Evolutionary conservation across 2,113 vertebrate genomes (phyloP).

Genomic region (Hystrix cristata): DNA sequence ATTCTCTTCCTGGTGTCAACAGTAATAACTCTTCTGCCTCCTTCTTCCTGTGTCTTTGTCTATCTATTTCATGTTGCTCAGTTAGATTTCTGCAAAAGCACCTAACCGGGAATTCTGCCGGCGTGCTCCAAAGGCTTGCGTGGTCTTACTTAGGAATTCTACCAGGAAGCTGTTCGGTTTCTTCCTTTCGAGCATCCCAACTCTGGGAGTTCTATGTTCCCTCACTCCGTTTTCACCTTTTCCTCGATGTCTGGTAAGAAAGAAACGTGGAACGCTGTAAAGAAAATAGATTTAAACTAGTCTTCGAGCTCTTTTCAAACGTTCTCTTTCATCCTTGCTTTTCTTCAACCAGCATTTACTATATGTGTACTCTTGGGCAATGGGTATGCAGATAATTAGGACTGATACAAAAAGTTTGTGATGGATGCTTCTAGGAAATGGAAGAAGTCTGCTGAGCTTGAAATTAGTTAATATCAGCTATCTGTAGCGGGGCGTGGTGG

Average conservation of each 20-base stretch:
- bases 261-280: background rate
- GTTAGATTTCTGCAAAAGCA: background rate
- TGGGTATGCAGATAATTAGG: background rate
- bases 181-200: background rate
- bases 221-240: background rate
- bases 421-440: background rate
- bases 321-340: background rate
- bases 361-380: background rate
- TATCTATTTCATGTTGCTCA: background rate
- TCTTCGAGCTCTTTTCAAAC: background rate
- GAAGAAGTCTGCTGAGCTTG: background rate
- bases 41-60: background rate
- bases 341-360: background rate
- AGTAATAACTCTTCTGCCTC: background rate
- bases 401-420: background rate
- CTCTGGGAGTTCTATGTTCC: background rate
- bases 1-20: background rate
- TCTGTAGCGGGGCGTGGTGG: background rate
- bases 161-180: background rate
- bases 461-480: background rate
- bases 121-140: background rate
- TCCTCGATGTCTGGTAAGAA: background rate
- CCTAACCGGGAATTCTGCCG: background rate
- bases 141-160: background rate
- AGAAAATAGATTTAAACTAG: background rate